These are phyloP conservation scores for Ophioderma brevispina DNA, from an alignment of 35 echinoderm and acorn worm species.

Conservation along the genomic window DNA sequence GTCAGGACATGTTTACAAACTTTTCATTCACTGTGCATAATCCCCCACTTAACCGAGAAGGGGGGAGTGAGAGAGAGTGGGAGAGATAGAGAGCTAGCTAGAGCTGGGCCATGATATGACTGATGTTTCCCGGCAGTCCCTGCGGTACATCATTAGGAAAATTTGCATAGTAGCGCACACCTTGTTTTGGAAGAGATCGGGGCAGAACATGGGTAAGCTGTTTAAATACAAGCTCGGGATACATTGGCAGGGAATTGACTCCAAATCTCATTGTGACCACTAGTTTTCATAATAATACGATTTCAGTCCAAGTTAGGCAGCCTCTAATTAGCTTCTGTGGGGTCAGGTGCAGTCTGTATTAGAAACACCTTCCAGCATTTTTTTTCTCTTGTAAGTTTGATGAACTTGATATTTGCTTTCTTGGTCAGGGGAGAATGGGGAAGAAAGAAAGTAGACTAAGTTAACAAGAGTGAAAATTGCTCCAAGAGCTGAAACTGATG, in stretches of 20 bases:
- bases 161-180: not conserved
- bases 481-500: not conserved
- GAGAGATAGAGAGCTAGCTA: not conserved
- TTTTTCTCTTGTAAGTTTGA: not conserved
- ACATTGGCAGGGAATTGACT: not conserved
- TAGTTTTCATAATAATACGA: not conserved
- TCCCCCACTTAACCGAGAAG: constrained; percentile 4
- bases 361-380: not conserved
- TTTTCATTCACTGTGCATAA: constrained; percentile 11
- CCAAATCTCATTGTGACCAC: constrained; percentile 4
- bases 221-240: not conserved
- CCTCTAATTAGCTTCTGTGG: not conserved
- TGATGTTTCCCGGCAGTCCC: constrained; percentile 1
- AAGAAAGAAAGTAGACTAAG: not conserved
- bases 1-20: constrained; percentile 13
- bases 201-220: not conserved
- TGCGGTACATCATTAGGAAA: not conserved
- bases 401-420: constrained; percentile 7
- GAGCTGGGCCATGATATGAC: not conserved
- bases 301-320: not conserved
- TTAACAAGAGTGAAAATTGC: not conserved
- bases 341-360: not conserved
- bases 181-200: not conserved
- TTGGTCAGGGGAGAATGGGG: not conserved
- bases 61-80: not conserved